These are phyloP conservation scores for Chionodraco myersi DNA, from an alignment of 2,113 vertebrate genomes.

Conservation along the genomic window DNA sequence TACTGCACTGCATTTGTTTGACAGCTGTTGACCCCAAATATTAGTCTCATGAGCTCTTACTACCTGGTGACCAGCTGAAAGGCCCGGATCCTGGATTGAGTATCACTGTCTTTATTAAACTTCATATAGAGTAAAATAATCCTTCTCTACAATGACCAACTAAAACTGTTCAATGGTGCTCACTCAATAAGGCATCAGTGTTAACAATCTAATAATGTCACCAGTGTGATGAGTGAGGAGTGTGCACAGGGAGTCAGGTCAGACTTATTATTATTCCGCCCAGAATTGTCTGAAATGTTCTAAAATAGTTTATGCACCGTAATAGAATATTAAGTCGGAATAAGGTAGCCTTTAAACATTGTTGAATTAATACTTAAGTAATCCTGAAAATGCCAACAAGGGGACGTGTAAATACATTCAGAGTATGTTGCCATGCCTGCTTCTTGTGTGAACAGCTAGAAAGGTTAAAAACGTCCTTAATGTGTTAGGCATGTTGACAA, in stretches of 20 bases:
- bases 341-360: not conserved
- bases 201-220: not conserved
- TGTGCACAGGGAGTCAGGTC: no score
- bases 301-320: no score
- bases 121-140: not conserved
- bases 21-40: not conserved
- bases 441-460: conserved; percentile 24
- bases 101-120: not conserved
- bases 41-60: not conserved
- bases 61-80: no score
- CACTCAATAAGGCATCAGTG: not conserved
- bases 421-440: not conserved
- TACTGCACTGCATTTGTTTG: not conserved
- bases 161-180: not conserved
- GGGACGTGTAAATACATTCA: not conserved
- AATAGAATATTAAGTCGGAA: not conserved
- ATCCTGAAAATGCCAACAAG: not conserved
- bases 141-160: no score
- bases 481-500: not conserved
- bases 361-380: not conserved
- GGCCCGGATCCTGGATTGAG: no score
- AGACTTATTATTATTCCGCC: no score
- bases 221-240: no score
- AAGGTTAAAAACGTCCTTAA: not conserved
- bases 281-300: no score